phyloP scores from a whole-genome alignment of 2,888 invertebrate genomes.

The Rhagonycha lutea region DNA sequence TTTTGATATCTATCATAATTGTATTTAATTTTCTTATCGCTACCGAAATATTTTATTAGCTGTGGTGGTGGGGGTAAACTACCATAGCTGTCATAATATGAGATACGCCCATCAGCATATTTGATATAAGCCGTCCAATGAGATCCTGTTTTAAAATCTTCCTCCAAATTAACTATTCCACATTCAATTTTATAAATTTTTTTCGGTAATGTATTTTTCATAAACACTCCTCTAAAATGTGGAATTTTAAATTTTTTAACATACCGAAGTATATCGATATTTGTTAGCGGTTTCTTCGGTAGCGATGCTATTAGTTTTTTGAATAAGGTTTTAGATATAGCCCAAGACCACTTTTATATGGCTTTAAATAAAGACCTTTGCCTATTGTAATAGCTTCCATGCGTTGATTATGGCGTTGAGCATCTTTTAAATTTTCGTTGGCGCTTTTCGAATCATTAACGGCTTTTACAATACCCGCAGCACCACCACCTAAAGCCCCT shows the following conservation, averaged over 20 bases:
- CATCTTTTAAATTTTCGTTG: conserved; percentile 42
- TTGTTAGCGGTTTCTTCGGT: conserved; percentile 2
- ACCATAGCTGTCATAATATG: background rate
- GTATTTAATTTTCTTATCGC: too few relatives aligned
- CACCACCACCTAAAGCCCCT: conserved; percentile 47
- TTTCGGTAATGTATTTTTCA: too few relatives aligned
- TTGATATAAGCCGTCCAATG: background rate
- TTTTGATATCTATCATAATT: background rate
- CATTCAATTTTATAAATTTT: too few relatives aligned
- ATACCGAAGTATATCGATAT: background rate
- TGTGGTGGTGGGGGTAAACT: background rate
- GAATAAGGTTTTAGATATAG: conserved; percentile 25
- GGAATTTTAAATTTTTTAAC: conserved; percentile 1
- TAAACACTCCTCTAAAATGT: conserved; percentile 2
- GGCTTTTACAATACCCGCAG: conserved; percentile 45
- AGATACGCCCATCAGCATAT: background rate
- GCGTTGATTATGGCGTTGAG: conserved; percentile 44
- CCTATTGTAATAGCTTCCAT: conserved; percentile 49
- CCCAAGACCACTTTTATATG: conserved; percentile 36
- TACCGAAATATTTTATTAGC: background rate
- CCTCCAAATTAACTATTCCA: too few relatives aligned
- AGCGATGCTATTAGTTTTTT: conserved; percentile 23
- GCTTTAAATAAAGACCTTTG: conserved; percentile 32
- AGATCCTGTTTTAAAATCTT: too few relatives aligned
- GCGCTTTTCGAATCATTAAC: conserved; percentile 44